phyloP scores from a whole-genome alignment of 2,888 invertebrate genomes.

The Agrenia bidenticulata region DNA sequence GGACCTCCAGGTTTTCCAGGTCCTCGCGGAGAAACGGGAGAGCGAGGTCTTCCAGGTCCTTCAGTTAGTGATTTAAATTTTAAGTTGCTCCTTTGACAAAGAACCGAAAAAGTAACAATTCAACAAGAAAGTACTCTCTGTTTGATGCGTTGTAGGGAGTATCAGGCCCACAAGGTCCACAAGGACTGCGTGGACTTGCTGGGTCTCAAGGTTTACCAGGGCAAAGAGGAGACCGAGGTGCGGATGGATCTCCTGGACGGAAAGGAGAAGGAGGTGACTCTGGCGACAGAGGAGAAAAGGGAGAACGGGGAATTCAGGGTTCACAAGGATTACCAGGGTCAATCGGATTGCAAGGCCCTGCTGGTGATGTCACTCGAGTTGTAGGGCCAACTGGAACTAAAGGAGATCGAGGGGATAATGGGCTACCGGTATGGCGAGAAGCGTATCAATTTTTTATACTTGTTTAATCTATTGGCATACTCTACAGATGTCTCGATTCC shows the following conservation, averaged over 20 bases:
- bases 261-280: conserved; percentile 51
- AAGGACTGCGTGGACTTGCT: conserved; percentile 57
- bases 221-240: conserved; percentile 51
- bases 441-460: neutral
- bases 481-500: too few relatives aligned
- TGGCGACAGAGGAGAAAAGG: conserved; percentile 40
- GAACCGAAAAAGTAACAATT: neutral
- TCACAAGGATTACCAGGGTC: conserved; percentile 56
- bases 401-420: conserved; percentile 56
- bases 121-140: too few relatives aligned
- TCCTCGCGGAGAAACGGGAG: conserved; percentile 46
- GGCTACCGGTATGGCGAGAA: conserved; percentile 40
- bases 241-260: conserved; percentile 44
- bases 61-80: conserved; percentile 44
- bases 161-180: conserved; percentile 59
- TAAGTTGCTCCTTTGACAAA: conserved; percentile 5
- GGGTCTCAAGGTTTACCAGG: conserved; percentile 55
- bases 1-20: conserved; percentile 54
- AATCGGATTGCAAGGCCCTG: conserved; percentile 54
- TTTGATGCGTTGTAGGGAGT: conserved; percentile 25
- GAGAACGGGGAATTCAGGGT: conserved; percentile 54
- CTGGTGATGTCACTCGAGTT: conserved; percentile 54
- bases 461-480: neutral
- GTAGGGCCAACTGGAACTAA: conserved; percentile 59
- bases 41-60: conserved; percentile 57